phyloP scores from a whole-genome alignment of 2,888 invertebrate genomes.

The Lagria hirta region DNA sequence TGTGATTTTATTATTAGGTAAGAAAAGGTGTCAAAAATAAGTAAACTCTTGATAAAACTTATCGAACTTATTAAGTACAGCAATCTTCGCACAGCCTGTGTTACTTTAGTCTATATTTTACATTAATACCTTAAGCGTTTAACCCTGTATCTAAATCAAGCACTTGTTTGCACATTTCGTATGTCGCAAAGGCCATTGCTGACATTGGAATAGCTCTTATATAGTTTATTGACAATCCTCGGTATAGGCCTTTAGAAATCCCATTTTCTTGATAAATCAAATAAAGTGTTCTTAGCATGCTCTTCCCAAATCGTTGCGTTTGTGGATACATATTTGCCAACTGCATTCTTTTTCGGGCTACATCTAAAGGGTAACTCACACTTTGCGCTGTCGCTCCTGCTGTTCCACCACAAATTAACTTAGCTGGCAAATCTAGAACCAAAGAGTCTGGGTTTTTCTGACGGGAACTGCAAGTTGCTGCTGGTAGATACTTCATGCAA shows the following conservation, averaged over 20 bases:
- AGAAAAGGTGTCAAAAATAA: too few species aligned
- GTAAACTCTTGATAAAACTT: too few species aligned
- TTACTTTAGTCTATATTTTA: too few species aligned
- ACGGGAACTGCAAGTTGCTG: conserved; percentile 66
- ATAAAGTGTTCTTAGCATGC: conserved; percentile 63
- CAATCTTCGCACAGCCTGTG: too few species aligned
- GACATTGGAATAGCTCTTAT: conserved; percentile 92
- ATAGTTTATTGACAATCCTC: conserved; percentile 92
- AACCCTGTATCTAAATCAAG: conserved; percentile 76
- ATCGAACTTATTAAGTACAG: too few species aligned
- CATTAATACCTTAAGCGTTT: too few species aligned
- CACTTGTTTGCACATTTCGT: conserved; percentile 82
- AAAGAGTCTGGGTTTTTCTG: conserved; percentile 78
- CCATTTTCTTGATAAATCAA: conserved; percentile 83
- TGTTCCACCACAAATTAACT: conserved; percentile 77
- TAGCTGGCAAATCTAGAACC: conserved; percentile 77
- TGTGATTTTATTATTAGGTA: too few species aligned
- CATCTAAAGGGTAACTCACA: conserved; percentile 88
- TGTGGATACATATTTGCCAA: conserved; percentile 83
- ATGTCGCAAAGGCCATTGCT: conserved; percentile 85
- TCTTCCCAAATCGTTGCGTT: conserved; percentile 72
- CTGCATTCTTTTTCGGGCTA: conserved; percentile 89
- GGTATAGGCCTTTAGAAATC: conserved; percentile 74
- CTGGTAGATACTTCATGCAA: conserved; percentile 77
- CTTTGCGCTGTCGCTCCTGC: conserved; percentile 78